Base-by-base conservation (phyloP, 37 sponge, comb jelly and placozoan genomes). In the Bolinopsis microptera region DNA sequence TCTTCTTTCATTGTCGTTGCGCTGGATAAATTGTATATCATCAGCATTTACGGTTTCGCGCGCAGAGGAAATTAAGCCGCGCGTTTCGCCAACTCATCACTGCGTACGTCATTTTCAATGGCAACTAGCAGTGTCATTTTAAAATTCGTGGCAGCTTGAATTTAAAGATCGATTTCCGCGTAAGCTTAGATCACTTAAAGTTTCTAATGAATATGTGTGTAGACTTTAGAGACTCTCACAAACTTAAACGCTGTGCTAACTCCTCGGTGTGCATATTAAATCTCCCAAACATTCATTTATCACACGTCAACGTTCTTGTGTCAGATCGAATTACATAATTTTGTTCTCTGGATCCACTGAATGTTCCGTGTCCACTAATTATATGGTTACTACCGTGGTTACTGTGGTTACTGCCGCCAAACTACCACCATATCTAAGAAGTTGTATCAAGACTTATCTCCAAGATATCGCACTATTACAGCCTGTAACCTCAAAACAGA, bases 41-140 rank as follows among this genome's bases (percentile, higher is more conserved):
- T 33, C 80, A 77, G 80, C 80, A 35, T 32, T 77, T 32, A 16
- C 33, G 18, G 80, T 35, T 16, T 16, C 35, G 80, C 80, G 80
- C 37, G 35, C 36, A 0, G 35, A 21, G 80, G n/a, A n/a, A 48
- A 48, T 48, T 48, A 13, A 48, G 61, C 61, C 80, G 80, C 80
- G 37, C 80, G 33, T 16, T 33, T 77, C 21, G 27, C 80, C 80
- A 77, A 77, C 80, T 77, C 80, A 77, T 31, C 80, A 77, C 28
- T 77, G 80, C 5, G 1, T 77, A 77, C 80, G 80, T 77, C 80
- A 77, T 77, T 35, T 23, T 28, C n/a, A 13, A 5, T 13, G 13
- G 61, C 61, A 48, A 48, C 5, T 48, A 18, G 61, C 5, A 48
- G 61, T 48, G 5, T 13, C 61, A 48, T 48, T 48, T 48, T 13